phyloP scores from a whole-genome alignment of 1,140 invertebrate genomes.

The Xylocopa sonorina region DNA sequence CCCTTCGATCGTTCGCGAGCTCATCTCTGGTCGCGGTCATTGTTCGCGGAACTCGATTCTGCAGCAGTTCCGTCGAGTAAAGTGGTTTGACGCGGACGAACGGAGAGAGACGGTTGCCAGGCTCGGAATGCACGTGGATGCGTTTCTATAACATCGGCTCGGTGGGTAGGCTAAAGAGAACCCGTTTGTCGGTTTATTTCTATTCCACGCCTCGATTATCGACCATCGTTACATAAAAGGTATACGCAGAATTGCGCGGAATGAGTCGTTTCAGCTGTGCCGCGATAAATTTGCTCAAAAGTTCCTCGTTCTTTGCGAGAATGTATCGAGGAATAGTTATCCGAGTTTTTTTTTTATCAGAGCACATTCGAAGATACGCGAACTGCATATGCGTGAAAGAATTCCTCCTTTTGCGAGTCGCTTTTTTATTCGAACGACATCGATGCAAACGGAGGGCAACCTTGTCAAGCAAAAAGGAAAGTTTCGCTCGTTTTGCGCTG shows the following conservation, averaged over 20 bases:
- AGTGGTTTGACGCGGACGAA: background rate
- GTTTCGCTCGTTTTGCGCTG: background rate
- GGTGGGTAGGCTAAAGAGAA: conserved; percentile 9
- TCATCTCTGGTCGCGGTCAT: conserved; percentile 5
- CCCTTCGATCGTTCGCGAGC: conserved; percentile 16
- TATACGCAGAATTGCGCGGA: too few relatives aligned
- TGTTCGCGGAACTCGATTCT: conserved; percentile 27
- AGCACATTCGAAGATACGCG: too few relatives aligned
- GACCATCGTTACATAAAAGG: conserved; percentile 1
- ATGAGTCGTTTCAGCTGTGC: too few relatives aligned
- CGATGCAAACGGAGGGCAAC: conserved; percentile 31
- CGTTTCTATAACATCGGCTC: conserved; percentile 2
- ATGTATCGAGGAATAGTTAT: too few relatives aligned
- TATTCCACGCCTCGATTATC: background rate
- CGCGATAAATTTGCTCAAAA: too few relatives aligned
- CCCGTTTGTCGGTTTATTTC: background rate
- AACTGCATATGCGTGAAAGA: background rate
- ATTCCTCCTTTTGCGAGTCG: conserved; percentile 1
- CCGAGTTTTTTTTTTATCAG: too few relatives aligned
- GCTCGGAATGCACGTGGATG: conserved; percentile 1
- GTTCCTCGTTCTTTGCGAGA: too few relatives aligned
- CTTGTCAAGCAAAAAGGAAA: conserved; percentile 31
- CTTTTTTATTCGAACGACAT: conserved; percentile 15
- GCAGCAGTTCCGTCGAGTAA: conserved; percentile 3
- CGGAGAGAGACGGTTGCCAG: conserved; percentile 11